Base-by-base conservation (phyloP, 2,113 vertebrate species). In the Hippocampus abdominalis region DNA sequence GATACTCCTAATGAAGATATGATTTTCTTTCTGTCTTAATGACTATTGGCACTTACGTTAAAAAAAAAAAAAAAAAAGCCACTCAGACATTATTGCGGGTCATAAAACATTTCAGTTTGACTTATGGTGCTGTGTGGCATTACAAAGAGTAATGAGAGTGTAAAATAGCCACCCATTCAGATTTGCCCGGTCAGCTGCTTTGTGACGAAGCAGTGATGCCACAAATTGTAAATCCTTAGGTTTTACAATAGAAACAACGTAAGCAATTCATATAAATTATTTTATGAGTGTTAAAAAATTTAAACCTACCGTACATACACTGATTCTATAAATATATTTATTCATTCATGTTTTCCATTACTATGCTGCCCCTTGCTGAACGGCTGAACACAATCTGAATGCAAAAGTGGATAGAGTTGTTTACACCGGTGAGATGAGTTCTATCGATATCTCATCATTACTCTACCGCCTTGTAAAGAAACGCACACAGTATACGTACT, bases 121-220 rank as follows among this genome's bases (percentile, higher is more conserved):
- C 62, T 81, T 81, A 82, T 86, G 77, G 73, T 69, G 73, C 73
- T 70, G 74, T 68, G 78, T 83, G 78, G 73, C 70, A 81, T 85
- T 87, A 78, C 73, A 76, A 76, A 83, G 81, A 89, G 71, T 77
- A 56, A 88, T 79, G 75, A 40, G 56, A 67, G 29, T 59, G 74
- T 70, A 27, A 80, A 89, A 85, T 78, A 76, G 74, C 76, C 71
- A 59, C 73, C 73, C 69, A 75, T 75, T 73, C 69, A 74, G 72
- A 74, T 53, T 75, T 42, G 36, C 76, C 60, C 39, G 48, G 60
- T 76, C 64, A 57, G 20, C 68, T 81, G 83, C 88, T 83, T 83
- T 83, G 85, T 85, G 71, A 69, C 44, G 46, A 48, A 57, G 71
- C 63, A 25, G 60, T 54, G 70, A 59, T 51, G 71, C 69, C 81